Evolutionary conservation across 1,140 invertebrate genomes (phyloP).

Genomic region (Bombus superbus): DNA sequence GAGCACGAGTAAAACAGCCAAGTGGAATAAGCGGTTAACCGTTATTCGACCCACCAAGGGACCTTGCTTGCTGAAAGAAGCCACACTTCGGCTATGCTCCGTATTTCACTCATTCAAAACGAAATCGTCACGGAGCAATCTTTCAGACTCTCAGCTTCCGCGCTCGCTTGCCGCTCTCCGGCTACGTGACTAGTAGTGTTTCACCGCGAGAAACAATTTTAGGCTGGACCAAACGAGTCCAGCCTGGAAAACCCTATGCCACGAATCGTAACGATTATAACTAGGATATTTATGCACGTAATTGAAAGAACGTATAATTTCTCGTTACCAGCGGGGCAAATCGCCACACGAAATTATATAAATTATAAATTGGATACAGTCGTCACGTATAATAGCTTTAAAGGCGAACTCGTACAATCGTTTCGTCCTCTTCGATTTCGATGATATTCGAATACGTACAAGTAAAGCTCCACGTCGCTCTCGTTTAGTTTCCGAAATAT

Average conservation of each 20-base stretch:
- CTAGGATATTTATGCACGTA: no score
- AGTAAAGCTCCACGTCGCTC: no score
- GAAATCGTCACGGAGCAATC: not conserved
- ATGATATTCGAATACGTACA: no score
- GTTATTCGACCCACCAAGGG: slow-evolving; percentile 75
- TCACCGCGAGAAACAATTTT: not conserved
- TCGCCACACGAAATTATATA: not conserved
- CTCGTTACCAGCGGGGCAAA: not conserved
- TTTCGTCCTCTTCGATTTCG: no score
- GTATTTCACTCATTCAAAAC: slow-evolving; percentile 32
- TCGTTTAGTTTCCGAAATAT: no score
- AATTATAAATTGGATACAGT: not conserved
- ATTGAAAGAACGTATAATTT: not conserved
- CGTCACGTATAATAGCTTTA: no score
- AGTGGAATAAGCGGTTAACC: slow-evolving; percentile 75
- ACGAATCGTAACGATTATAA: no score
- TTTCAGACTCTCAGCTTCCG: not conserved
- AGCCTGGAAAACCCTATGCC: no score
- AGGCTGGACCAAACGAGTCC: not conserved
- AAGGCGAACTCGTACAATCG: no score
- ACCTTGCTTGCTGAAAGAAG: slow-evolving; percentile 62
- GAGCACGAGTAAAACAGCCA: slow-evolving; percentile 65
- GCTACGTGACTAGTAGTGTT: not conserved
- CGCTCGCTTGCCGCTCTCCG: not conserved
- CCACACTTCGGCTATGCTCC: slow-evolving; percentile 52